A percentile compares a stretch with the other conserved stretches of the same genome.
Conservation (phyloP, 1,140 invertebrate species). For the Copidosoma floridanum region DNA sequence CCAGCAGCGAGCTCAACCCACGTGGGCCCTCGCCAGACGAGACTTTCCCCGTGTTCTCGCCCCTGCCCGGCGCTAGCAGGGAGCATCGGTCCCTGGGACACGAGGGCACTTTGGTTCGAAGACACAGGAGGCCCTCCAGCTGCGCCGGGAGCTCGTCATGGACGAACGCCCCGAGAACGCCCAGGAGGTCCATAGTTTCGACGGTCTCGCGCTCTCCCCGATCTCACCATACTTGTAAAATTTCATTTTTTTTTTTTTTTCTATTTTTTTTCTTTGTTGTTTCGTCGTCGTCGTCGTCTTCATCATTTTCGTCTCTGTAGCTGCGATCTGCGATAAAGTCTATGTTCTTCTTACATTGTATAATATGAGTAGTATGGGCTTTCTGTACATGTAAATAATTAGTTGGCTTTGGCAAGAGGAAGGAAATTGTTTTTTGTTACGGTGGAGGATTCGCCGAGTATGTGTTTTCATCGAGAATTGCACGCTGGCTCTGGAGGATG, state of each 20-base stretch:
- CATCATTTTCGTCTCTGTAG: constrained; percentile 25
- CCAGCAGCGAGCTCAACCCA: constrained; percentile 67
- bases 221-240: constrained; percentile 82
- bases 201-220: constrained; percentile 68
- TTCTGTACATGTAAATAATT: no score
- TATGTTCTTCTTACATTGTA: no score
- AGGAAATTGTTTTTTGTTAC: no score
- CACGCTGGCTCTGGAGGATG: no score
- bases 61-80: constrained; percentile 63
- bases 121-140: constrained; percentile 53
- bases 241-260: no score
- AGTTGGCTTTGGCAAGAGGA: no score
- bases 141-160: constrained; percentile 60
- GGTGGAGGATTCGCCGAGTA: no score
- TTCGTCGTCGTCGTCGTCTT: constrained; percentile 17
- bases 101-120: no score
- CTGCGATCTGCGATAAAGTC: constrained; percentile 6
- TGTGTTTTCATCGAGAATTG: no score
- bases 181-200: constrained; percentile 67
- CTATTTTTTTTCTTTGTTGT: no score
- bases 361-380: no score
- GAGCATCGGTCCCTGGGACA: not conserved
- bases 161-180: constrained; percentile 56
- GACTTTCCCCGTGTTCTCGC: constrained; percentile 81
- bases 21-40: constrained; percentile 71